Evolutionary conservation across 2,797 vertebrate genomes (phyloP).

Genomic region (Harpagifer antarcticus): DNA sequence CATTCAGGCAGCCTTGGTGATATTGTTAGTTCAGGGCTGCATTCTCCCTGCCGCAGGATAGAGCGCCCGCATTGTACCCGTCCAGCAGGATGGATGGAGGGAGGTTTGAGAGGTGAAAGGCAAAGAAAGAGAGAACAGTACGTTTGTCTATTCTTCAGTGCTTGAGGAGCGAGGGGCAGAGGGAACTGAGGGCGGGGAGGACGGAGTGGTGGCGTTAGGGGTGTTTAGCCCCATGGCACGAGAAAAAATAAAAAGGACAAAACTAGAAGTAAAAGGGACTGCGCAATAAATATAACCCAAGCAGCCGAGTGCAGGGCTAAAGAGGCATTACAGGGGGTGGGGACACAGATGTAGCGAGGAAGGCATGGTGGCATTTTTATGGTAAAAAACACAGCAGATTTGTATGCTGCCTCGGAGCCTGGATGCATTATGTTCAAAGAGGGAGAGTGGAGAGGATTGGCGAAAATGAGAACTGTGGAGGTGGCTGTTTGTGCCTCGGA

Average conservation of each 20-base stretch:
- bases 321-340: slow-evolving; percentile 60
- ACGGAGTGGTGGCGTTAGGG: slow-evolving; percentile 45
- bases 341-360: slow-evolving; percentile 32
- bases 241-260: slow-evolving; percentile 62
- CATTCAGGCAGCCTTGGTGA: slow-evolving; percentile 86
- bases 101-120: slow-evolving; percentile 84
- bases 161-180: slow-evolving; percentile 69
- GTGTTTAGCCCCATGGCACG: slow-evolving; percentile 78
- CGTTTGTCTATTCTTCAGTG: slow-evolving; percentile 86
- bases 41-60: slow-evolving; percentile 84
- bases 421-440: slow-evolving; percentile 57
- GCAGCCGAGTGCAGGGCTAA: slow-evolving; percentile 66
- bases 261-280: slow-evolving; percentile 60
- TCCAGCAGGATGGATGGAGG: slow-evolving; percentile 83
- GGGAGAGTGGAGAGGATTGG: slow-evolving; percentile 11
- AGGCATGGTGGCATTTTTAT: slow-evolving; percentile 56
- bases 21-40: slow-evolving; percentile 89
- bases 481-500: slow-evolving; percentile 58
- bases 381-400: slow-evolving; percentile 36
- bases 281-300: slow-evolving; percentile 82
- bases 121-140: slow-evolving; percentile 84
- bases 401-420: slow-evolving; percentile 47
- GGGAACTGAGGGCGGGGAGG: slow-evolving; percentile 62
- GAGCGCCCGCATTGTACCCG: slow-evolving; percentile 87
- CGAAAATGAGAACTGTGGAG: slow-evolving; percentile 54